phyloP scores from a whole-genome alignment of 2,797 vertebrate genomes.

The Petrocephalus sullivani region DNA sequence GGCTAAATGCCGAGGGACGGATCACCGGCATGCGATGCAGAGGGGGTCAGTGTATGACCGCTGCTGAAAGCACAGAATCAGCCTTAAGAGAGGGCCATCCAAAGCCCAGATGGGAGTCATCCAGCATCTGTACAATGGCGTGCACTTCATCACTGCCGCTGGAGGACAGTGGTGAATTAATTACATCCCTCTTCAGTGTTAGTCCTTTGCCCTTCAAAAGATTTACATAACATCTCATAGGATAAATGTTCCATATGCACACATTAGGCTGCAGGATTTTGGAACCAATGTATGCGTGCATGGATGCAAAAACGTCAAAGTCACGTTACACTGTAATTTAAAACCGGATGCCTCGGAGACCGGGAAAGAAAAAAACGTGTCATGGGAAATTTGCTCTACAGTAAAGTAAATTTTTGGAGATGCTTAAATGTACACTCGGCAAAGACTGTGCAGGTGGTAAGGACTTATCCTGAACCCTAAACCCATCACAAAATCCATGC shows the following conservation, averaged over 20 bases:
- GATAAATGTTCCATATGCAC: background rate
- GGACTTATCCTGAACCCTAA: background rate
- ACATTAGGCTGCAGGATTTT: background rate
- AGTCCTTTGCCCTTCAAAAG: background rate
- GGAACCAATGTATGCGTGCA: background rate
- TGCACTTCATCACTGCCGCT: background rate
- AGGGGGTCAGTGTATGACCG: background rate
- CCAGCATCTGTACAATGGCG: background rate
- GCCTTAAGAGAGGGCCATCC: background rate
- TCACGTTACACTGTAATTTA: background rate
- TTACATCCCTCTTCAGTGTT: background rate
- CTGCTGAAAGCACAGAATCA: background rate
- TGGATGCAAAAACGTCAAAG: background rate
- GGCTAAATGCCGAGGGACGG: background rate
- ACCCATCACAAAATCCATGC: background rate
- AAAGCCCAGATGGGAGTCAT: background rate
- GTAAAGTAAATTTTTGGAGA: background rate
- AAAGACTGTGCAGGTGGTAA: background rate
- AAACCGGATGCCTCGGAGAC: background rate
- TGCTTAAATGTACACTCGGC: background rate
- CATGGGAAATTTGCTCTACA: background rate
- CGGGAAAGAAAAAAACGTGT: too few species aligned
- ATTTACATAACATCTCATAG: background rate
- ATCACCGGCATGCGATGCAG: background rate
- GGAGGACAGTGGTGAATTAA: background rate